Conservation (phyloP, 1,140 invertebrate species). For the Acromyrmex echinatior region DNA sequence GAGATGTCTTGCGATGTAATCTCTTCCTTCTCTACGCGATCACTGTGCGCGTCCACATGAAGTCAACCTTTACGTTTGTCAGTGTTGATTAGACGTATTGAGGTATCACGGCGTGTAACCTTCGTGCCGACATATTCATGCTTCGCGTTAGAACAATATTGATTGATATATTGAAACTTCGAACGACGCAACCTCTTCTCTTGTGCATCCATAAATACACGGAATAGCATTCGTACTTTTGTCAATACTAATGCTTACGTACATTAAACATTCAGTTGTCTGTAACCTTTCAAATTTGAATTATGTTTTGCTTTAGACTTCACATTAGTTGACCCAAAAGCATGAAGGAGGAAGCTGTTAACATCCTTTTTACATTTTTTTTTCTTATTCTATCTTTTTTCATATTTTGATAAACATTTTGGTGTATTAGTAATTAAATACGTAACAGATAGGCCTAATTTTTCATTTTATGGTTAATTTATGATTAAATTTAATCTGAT, state of each 20-base stretch:
- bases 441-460: too few species aligned
- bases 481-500: too few species aligned
- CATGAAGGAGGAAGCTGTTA: slow-evolving; percentile 2
- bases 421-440: neutral
- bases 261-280: neutral
- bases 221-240: neutral
- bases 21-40: neutral
- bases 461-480: too few species aligned
- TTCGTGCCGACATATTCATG: neutral
- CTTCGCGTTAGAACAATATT: neutral
- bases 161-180: neutral
- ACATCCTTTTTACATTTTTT: neutral
- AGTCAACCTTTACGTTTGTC: neutral
- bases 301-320: neutral
- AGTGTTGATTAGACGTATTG: slow-evolving; percentile 43
- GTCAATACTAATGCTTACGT: neutral
- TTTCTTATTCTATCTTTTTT: neutral
- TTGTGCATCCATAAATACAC: neutral
- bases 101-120: neutral
- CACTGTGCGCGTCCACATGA: neutral
- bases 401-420: neutral
- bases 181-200: neutral
- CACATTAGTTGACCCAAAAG: neutral
- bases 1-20: slow-evolving; percentile 5
- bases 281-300: slow-evolving; percentile 4